Base-by-base conservation (phyloP, 2,113 vertebrate genomes). In the Promerops cafer region DNA sequence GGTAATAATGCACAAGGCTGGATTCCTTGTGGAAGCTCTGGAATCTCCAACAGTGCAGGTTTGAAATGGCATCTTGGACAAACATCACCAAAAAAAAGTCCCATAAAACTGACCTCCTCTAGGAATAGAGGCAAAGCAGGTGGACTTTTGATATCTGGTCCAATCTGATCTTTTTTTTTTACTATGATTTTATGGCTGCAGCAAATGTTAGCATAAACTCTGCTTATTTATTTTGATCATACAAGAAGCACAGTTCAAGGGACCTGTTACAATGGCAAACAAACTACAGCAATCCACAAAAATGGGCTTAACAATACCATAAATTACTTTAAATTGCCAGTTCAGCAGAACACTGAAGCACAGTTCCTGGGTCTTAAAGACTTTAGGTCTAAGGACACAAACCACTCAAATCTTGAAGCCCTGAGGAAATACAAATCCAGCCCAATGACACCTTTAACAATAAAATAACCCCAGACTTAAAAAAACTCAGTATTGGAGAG, bases 111-210 rank as follows among this genome's bases (percentile, higher is more conserved):
- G 57, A 70, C 33, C 9, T 49, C 18, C 27, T 69, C 28, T 35
- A 50, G 49, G 61, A 85, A 64, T 2, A 56, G 30, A 71, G 7
- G 16, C 16, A 24, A 56, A 59, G 13, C 14, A 45, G 27, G 10
- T 35, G 10, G 37, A 37, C 54, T 89, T 56, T 2, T 44, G 60
- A 45, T 33, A 45, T 59, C 18, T 75, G 13, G 20, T 70, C 56
- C 15, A 13, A n/a, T 30, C 44, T 52, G 15, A 23, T 52, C 37
- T 61, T 23, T 20, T 72, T 23, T 44, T 76, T 83, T 49, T n/a
- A n/a, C 33, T 59, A 44, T 0, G 0, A 33, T 39, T 85, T 87
- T 52, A 47, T 11, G 15, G 42, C 33, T 64, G n/a, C 13, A 65
- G 57, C 17, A 70, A 79, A 24, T 15, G 23, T 72, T 57, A 16